These are phyloP conservation scores for Leptothorax acervorum DNA, from an alignment of 2,888 invertebrate species.

Conservation along the genomic window DNA sequence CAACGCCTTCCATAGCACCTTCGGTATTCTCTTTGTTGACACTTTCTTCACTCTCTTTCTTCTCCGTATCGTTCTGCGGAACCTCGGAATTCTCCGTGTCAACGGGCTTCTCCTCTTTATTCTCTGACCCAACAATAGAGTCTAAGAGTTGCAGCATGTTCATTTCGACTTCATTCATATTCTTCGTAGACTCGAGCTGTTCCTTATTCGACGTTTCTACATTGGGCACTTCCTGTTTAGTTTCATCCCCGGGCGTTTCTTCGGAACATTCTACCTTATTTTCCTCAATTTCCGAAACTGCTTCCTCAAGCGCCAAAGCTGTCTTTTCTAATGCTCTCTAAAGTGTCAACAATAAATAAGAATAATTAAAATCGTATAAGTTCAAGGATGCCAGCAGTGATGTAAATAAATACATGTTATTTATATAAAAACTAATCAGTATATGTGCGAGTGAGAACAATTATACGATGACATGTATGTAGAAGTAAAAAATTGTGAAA, in stretches of 20 bases:
- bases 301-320: conserved; percentile 76
- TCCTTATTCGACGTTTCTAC: conserved; percentile 69
- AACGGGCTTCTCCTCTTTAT: conserved; percentile 76
- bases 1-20: conserved; percentile 83
- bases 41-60: conserved; percentile 62
- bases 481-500: conserved; percentile 4
- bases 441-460: conserved; percentile 4
- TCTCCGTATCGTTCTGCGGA: conserved; percentile 76
- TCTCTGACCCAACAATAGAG: conserved; percentile 85
- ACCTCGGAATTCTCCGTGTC: conserved; percentile 80
- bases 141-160: conserved; percentile 82
- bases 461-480: background rate
- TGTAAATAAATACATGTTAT: conserved; percentile 11
- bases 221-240: conserved; percentile 75
- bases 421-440: background rate
- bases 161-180: conserved; percentile 85
- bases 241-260: conserved; percentile 68
- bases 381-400: conserved; percentile 31
- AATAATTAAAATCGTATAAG: conserved; percentile 15
- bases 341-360: conserved; percentile 53
- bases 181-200: conserved; percentile 85
- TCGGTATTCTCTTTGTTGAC: conserved; percentile 83
- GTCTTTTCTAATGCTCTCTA: conserved; percentile 82
- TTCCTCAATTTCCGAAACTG: conserved; percentile 77
- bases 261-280: conserved; percentile 75